A percentile compares a stretch with the other conserved stretches of the same genome.
These are phyloP conservation scores for Bungarus multicinctus DNA, from an alignment of 2,113 vertebrate species.

Conservation along the genomic window DNA sequence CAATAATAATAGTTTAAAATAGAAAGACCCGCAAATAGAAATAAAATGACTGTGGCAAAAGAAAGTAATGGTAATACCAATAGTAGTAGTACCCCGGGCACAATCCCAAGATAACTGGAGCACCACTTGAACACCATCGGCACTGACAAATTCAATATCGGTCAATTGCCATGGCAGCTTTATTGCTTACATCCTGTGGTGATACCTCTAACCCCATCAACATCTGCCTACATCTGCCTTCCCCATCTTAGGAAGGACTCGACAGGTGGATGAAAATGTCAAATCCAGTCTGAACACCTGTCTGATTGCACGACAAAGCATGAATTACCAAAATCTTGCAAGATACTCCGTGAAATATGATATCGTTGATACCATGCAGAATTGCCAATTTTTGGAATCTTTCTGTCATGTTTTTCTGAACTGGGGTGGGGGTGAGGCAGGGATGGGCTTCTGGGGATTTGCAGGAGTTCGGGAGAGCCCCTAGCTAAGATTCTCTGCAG, in stretches of 20 bases:
- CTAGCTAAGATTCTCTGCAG: too few species aligned
- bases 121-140: background rate
- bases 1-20: background rate
- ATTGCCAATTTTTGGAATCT: background rate
- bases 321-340: background rate
- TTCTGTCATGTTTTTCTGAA: background rate
- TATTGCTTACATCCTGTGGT: background rate
- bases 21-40: background rate
- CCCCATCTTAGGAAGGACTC: background rate
- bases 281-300: background rate
- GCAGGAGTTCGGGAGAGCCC: too few species aligned
- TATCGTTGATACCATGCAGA: background rate
- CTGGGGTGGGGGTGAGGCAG: background rate
- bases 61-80: background rate
- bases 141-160: background rate
- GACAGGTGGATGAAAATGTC: background rate
- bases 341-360: background rate
- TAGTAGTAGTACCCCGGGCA: too few species aligned
- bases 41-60: background rate
- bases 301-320: background rate
- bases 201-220: background rate
- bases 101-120: background rate
- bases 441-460: too few species aligned
- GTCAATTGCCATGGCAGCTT: too few species aligned
- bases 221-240: background rate